Evolutionary conservation across 2,113 vertebrate species (phyloP), one percentile per base, ranked within the genome.

Genomic region (Macroglossus sobrinus): DNA sequence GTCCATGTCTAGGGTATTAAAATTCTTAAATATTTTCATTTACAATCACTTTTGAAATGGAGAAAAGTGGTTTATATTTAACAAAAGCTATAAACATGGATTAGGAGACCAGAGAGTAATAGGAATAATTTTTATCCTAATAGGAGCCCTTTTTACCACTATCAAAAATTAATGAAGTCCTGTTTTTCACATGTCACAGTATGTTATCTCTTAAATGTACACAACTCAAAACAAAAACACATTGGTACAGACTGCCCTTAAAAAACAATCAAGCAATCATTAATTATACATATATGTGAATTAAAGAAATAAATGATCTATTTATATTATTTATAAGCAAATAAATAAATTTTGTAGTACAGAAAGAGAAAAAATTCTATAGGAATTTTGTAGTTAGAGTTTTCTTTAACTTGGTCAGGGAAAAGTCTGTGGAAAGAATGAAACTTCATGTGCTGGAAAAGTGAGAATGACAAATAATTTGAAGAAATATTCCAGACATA

Each of bases 1-100:
- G 40, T 45, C 63, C 26, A 64, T 76, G 28, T 38, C 21, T 61
- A 82, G 43, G 1, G 14, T 81, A 94, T 14, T 94, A 33, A 91
- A 59, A 91, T 89, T 50, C 88, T 22, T 74, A 45, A 91, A 24
- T 43, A 59, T 80, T 88, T 96, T 95, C 57, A 71, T 84, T 84
- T 68, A 78, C 11, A 93, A 91, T 59, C 78, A 91, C 8, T 81
- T 92, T 69, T 59, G 30, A 91, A 43, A 96, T 80, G 14, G 19
- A 75, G 33, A 94, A 78, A 80, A 86, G 18, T 40, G 38, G 2
- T 18, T 72, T 78, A 19, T 74, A 22, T 78, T 93, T 40, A 92
- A 79, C 22, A 94, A 81, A 30, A 74, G 19, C 55, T 81, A 89
- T 61, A 94, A 82, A 68, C 40, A 79, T 8, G 84, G 11, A 69